Conservation (phyloP, 2,113 vertebrate species). For the Lonchura striata region DNA sequence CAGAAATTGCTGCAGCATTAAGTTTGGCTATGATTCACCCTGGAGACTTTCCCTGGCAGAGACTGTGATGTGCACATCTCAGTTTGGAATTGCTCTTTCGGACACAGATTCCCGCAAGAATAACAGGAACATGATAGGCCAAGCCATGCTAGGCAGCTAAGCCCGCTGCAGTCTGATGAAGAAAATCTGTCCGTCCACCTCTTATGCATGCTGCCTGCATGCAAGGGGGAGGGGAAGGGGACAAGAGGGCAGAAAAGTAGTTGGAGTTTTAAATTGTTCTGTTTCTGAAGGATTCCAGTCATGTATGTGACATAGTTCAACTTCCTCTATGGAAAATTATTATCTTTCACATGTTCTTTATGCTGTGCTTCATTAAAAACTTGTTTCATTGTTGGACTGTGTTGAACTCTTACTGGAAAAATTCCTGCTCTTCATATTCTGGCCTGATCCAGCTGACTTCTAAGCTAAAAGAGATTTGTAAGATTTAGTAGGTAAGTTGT, state of each 20-base stretch:
- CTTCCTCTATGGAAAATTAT: neutral
- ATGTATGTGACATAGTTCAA: neutral
- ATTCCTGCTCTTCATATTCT: neutral
- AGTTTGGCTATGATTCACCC: neutral
- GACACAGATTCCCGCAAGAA: neutral
- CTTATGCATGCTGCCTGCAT: neutral
- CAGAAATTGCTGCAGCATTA: neutral
- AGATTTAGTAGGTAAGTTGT: neutral
- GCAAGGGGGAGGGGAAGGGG: neutral
- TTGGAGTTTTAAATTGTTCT: neutral
- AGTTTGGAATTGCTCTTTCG: conserved; percentile 24
- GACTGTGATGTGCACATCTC: neutral
- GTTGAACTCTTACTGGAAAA: neutral
- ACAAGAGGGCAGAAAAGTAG: neutral
- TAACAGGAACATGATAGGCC: conserved; percentile 18
- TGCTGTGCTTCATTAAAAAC: neutral
- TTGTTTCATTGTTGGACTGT: neutral
- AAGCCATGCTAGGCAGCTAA: neutral
- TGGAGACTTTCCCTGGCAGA: conserved; percentile 16
- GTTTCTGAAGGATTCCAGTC: neutral
- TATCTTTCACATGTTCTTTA: neutral
- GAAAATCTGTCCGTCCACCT: neutral
- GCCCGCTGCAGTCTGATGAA: neutral
- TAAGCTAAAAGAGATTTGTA: neutral
- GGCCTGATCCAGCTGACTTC: neutral